Percentiles rank a stretch among this genome's conserved stretches.
Conservation (phyloP, 1,140 invertebrate genomes). For the Drosophila setifemur region DNA sequence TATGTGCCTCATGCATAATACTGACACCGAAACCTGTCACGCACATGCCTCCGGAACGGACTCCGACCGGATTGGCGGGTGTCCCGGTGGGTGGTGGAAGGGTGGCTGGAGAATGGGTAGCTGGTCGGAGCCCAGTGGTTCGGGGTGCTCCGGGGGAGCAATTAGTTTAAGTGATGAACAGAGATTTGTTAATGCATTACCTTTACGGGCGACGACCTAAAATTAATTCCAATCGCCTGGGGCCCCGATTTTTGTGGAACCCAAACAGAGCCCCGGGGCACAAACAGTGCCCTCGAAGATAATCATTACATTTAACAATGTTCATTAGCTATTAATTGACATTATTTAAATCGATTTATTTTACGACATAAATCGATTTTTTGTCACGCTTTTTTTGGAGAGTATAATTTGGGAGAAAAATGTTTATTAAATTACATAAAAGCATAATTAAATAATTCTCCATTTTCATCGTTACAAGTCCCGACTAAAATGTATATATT, state of each 20-base stretch:
- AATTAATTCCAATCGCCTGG: conserved; percentile 11
- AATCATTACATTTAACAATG: too few species aligned
- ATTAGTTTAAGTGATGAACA: conserved; percentile 75
- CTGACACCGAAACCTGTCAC: conserved; percentile 72
- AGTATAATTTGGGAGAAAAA: too few species aligned
- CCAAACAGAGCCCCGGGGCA: not conserved
- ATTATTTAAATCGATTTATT: too few species aligned
- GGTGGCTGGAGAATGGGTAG: not conserved
- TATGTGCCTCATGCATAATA: conserved; percentile 62
- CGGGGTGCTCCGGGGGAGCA: conserved; percentile 18
- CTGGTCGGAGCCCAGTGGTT: not conserved
- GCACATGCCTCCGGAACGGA: conserved; percentile 46
- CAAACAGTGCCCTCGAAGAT: too few species aligned
- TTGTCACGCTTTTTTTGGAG: too few species aligned
- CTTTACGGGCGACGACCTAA: conserved; percentile 7
- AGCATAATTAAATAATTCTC: too few species aligned
- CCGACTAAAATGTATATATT: too few species aligned
- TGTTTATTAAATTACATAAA: too few species aligned
- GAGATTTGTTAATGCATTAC: conserved; percentile 68
- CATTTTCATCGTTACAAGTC: too few species aligned
- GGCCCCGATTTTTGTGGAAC: not conserved
- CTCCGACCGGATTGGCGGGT: not conserved
- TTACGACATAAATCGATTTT: too few species aligned
- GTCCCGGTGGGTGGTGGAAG: not conserved
- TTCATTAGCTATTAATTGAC: too few species aligned